These are phyloP conservation scores for Nettapus auritus DNA, from an alignment of 2,113 vertebrate species.

Conservation along the genomic window DNA sequence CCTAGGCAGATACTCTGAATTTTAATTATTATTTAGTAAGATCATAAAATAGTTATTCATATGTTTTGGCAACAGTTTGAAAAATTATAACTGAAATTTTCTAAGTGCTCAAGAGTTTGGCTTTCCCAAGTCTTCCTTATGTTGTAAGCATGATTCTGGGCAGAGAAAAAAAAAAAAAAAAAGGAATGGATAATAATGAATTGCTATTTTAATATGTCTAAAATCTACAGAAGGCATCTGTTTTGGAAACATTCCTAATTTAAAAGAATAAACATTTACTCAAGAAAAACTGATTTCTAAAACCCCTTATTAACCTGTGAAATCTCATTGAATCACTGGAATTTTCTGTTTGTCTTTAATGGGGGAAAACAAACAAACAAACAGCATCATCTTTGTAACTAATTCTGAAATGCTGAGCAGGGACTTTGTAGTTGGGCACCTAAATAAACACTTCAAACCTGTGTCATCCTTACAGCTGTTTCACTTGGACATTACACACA, in stretches of 20 bases:
- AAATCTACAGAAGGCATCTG: neutral
- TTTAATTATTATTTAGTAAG: conserved; percentile 1
- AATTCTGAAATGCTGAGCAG: neutral
- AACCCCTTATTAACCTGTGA: neutral
- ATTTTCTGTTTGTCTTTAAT: neutral
- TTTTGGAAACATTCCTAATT: neutral
- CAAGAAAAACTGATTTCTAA: neutral
- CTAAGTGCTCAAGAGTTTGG: neutral
- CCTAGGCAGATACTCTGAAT: neutral
- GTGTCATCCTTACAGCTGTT: neutral
- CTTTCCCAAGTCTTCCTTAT: neutral
- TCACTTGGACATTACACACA: neutral
- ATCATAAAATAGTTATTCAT: neutral
- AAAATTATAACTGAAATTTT: neutral
- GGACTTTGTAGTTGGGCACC: no score
- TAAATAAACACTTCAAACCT: neutral
- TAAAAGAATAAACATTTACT: neutral
- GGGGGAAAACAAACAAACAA: no score
- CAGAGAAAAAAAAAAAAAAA: neutral
- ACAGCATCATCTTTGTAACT: neutral
- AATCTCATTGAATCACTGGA: neutral
- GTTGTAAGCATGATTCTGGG: neutral
- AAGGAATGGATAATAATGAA: neutral
- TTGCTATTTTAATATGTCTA: neutral
- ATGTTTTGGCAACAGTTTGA: neutral